Evolutionary conservation across 2,888 invertebrate genomes (phyloP), one percentile per base, ranked within the genome.

Genomic region (Iselma pallidipennis): DNA sequence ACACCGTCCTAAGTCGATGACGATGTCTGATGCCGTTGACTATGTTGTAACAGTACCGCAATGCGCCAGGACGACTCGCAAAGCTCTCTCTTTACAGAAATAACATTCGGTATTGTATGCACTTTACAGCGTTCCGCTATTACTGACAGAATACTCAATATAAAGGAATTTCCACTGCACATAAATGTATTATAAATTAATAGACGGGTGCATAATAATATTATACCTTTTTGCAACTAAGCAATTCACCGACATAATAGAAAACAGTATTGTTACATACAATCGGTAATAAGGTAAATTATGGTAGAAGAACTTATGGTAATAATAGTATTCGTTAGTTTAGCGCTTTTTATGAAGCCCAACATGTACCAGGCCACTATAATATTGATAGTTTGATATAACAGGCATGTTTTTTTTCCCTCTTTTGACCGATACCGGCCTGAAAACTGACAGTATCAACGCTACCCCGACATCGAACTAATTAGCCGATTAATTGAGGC

Each of bases 401-500:
- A n/a, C n/a, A n/a, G n/a, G n/a, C n/a, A n/a, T n/a, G n/a, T n/a
- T n/a, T n/a, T n/a, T 37, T 37, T 37, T 37, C 16, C 37, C 37
- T 37, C 37, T 37, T 37, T 16, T 37, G 37, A 37, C 37, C 37
- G 37, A 37, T 37, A 37, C 16, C 37, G 16, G 14, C 37, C 37
- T 37, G 16, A 37, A 62, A 55, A 29, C 61, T 66, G 69, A 67
- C 69, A 66, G 59, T 25, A 59, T 63, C 67, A 66, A 63, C 67
- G 16, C 16, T 37, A 52, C 61, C n/a, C 55, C 64, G 64, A 67
- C 63, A 60, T 63, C 61, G 59, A 61, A 49, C 60, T 69, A 70
- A 70, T 70, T 70, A 66, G 69, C 56, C 65, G 59, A 45, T 61
- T 67, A 67, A 67, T 67, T 67, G 66, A 67, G 62, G 60, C 53